Percentiles rank a stretch among this genome's conserved stretches.
Evolutionary conservation across 2,113 vertebrate species (phyloP).

Genomic region (Cynopterus brachyotis): DNA sequence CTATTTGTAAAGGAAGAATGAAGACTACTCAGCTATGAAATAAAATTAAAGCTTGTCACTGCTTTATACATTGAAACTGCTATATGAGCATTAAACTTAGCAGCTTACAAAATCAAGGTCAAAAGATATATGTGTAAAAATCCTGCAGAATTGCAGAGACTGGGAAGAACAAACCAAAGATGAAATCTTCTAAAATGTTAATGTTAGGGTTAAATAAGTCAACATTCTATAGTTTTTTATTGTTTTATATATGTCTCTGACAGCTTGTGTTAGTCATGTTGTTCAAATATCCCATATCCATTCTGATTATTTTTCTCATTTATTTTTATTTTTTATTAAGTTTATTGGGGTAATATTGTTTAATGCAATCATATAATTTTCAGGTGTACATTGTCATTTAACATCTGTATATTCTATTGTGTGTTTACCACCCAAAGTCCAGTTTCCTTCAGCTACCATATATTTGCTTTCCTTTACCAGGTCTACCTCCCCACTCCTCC

Average conservation of each 20-base stretch:
- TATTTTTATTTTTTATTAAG: too few species aligned
- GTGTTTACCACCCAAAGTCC: too few species aligned
- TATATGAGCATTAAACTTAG: background rate
- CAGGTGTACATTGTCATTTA: too few species aligned
- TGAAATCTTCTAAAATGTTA: slow-evolving; percentile 28
- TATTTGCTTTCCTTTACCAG: too few species aligned
- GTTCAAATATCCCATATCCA: background rate
- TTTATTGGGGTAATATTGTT: too few species aligned
- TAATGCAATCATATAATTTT: too few species aligned
- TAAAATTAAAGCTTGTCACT: background rate
- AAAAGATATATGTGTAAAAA: background rate
- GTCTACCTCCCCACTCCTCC: too few species aligned
- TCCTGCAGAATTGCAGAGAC: background rate
- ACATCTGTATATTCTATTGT: too few species aligned
- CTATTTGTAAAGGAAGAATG: slow-evolving; percentile 4
- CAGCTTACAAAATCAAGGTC: background rate
- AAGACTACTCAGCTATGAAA: background rate
- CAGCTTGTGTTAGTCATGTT: background rate
- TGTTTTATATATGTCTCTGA: background rate
- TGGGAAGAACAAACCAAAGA: slow-evolving; percentile 31
- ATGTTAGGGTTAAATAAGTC: background rate
- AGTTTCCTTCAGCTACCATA: too few species aligned
- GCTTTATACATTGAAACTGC: slow-evolving; percentile 27
- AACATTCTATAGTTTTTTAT: background rate
- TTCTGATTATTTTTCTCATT: background rate